A percentile compares a stretch with the other conserved stretches of the same genome.
phyloP scores from a whole-genome alignment of 2,888 invertebrate genomes.

The Autographa gamma region DNA sequence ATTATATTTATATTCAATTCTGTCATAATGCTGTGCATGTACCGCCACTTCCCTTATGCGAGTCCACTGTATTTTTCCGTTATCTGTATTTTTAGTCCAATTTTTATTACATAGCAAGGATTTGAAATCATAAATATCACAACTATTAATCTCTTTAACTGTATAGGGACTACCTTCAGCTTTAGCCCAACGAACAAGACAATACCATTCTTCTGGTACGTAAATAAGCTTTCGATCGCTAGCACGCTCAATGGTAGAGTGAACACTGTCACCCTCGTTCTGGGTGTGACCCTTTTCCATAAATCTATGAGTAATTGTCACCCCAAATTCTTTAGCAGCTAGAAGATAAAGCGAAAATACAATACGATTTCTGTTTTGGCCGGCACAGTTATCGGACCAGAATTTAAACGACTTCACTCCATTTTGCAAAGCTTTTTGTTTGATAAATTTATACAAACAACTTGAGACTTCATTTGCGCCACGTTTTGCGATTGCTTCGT shows the following conservation, averaged over 20 bases:
- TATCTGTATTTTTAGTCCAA: slow-evolving; percentile 13
- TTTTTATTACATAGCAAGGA: slow-evolving; percentile 14
- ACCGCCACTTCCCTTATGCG: slow-evolving; percentile 10
- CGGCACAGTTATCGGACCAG: too few species aligned
- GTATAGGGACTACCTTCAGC: slow-evolving; percentile 13
- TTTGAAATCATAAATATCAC: slow-evolving; percentile 8
- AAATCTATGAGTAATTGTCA: slow-evolving; percentile 19
- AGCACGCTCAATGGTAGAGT: slow-evolving; percentile 7
- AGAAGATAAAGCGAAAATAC: slow-evolving; percentile 7
- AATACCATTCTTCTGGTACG: slow-evolving; percentile 16
- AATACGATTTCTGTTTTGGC: too few species aligned
- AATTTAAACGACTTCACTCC: slow-evolving; percentile 14
- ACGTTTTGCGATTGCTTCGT: slow-evolving; percentile 22
- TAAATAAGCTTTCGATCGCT: slow-evolving; percentile 7
- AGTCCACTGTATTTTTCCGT: slow-evolving; percentile 13
- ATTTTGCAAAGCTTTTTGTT: slow-evolving; percentile 17
- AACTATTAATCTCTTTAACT: slow-evolving; percentile 7
- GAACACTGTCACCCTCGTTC: slow-evolving; percentile 16
- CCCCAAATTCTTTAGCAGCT: slow-evolving; percentile 21
- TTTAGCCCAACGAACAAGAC: slow-evolving; percentile 17
- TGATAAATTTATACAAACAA: slow-evolving; percentile 14
- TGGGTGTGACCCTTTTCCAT: slow-evolving; percentile 26
- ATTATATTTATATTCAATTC: slow-evolving; percentile 22
- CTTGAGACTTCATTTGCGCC: slow-evolving; percentile 21
- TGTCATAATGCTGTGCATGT: slow-evolving; percentile 10